Base-by-base conservation (phyloP, 2,888 invertebrate species). In the Pyrrhosoma nymphula region DNA sequence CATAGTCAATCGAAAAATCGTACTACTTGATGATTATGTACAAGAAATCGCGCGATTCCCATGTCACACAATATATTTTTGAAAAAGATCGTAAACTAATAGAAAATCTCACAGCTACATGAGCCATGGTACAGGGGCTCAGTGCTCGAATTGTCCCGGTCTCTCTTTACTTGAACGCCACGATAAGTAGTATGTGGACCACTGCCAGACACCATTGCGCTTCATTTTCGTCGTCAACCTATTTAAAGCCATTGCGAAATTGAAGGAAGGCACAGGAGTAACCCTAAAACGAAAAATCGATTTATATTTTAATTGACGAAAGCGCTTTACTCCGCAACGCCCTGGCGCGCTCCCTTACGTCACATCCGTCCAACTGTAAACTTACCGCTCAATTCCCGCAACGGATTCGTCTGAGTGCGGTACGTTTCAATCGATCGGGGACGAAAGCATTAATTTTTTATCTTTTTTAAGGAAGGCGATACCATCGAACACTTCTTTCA, bases 291-390 rank as follows among this genome's bases (percentile, higher is more conserved):
- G 69, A 69, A 1, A 20, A 60, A 69, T 69, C 69, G 20, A 69
- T 69, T 69, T 69, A 12, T 69, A 69, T 69, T 69, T 35, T 35
- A 82, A 82, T 35, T 35, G 14, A 12, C 82, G 82, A 82, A 82
- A 82, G 30, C 82, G 35, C 14, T 30, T 35, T 16, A 35, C 30
- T 30, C 82, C 35, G 82, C 82, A 82, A 82, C 35, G 16, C 82
- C 82, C 26, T 6, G n/a, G n/a, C n/a, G n/a, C n/a, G n/a, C n/a
- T n/a, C n/a, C 75, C 82, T 82, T 82, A 14, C 82, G 82, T 35
- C 82, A 82, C 30, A 82, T 82, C 35, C 82, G 82, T 18, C 26
- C 82, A 82, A 35, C 82, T 82, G 82, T 82, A 82, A 82, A 82
- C 23, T 82, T 35, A 0, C 82, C 14, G 16, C 4, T 82, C 35